Evolutionary conservation across 2,888 invertebrate genomes (phyloP).

Genomic region (Megaustenia siamemsis): DNA sequence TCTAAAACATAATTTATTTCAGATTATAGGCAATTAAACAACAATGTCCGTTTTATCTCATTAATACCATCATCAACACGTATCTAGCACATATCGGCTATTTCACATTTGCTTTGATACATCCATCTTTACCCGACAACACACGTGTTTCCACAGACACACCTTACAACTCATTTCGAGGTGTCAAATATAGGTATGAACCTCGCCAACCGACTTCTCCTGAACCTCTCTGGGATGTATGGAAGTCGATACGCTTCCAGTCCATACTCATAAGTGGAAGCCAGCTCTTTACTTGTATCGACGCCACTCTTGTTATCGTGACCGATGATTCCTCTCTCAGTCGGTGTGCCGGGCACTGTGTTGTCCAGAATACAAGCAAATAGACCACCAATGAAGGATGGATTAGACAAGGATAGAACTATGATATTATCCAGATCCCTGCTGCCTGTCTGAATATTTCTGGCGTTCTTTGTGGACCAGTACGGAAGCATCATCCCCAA

Average conservation of each 20-base stretch:
- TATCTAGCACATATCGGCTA: no score
- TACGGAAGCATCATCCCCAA: constrained; percentile 85
- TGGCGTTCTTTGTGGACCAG: constrained; percentile 63
- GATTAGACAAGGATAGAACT: constrained; percentile 65
- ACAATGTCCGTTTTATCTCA: no score
- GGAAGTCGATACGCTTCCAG: constrained; percentile 49
- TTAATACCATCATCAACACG: no score
- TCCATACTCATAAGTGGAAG: constrained; percentile 40
- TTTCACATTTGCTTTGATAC: no score
- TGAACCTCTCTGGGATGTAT: constrained; percentile 46
- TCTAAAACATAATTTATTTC: no score
- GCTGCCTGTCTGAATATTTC: constrained; percentile 66
- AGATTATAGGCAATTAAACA: no score
- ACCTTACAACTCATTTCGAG: neutral
- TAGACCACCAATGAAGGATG: constrained; percentile 77
- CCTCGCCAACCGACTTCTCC: constrained; percentile 36
- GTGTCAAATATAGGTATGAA: constrained; percentile 46
- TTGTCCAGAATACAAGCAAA: constrained; percentile 80
- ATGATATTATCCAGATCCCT: constrained; percentile 62
- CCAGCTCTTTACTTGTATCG: no score
- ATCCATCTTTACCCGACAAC: no score
- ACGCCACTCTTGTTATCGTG: neutral
- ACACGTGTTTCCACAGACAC: no score
- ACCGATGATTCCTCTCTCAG: constrained; percentile 47
- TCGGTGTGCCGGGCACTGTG: constrained; percentile 60